Conservation (phyloP, 2,888 invertebrate genomes). For the Meloe dianella region DNA sequence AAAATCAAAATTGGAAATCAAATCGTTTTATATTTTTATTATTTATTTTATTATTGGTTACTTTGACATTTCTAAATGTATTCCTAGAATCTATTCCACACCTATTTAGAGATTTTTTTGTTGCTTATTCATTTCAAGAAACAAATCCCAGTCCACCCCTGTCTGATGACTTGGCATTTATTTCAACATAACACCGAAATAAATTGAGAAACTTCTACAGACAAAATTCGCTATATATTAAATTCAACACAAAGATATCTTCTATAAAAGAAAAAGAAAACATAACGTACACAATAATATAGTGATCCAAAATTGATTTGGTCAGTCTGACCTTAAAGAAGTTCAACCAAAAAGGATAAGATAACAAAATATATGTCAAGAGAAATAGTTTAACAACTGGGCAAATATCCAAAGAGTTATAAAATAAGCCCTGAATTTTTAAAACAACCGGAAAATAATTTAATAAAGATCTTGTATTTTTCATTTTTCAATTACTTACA, state of each 20-base stretch:
- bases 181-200: conserved; percentile 1
- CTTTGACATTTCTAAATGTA: neutral
- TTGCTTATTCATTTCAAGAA: neutral
- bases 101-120: neutral
- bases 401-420: no score
- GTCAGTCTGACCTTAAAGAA: no score
- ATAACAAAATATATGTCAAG: no score
- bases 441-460: neutral
- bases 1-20: neutral
- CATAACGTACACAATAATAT: neutral
- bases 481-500: neutral
- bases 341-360: no score
- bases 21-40: neutral
- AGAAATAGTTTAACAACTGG: no score
- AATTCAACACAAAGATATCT: neutral
- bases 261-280: neutral
- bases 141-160: conserved; percentile 8
- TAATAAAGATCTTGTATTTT: neutral
- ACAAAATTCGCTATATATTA: neutral
- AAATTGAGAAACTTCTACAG: neutral
- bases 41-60: neutral
- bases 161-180: neutral
- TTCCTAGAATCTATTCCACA: neutral
- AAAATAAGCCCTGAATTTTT: neutral
- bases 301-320: neutral